phyloP scores from a whole-genome alignment of 2,797 vertebrate species.

The Microctenopoma stevenorrisi region DNA sequence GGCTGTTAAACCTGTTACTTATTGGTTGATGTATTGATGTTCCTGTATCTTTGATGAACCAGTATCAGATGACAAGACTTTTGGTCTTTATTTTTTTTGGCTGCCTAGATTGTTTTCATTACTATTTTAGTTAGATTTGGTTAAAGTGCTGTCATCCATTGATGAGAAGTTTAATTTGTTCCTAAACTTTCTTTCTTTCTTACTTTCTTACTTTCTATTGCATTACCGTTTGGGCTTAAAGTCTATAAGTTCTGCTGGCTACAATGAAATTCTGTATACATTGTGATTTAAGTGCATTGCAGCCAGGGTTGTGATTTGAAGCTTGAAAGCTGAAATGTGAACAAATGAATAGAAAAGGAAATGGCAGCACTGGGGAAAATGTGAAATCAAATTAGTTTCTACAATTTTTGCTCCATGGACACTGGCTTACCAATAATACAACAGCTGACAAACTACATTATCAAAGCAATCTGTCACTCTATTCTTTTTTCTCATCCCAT shows the following conservation, averaged over 20 bases:
- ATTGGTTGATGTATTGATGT: too few species aligned
- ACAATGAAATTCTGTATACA: constrained; percentile 20
- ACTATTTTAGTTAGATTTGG: background rate
- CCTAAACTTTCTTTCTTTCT: background rate
- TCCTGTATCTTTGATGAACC: too few species aligned
- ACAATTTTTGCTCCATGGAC: constrained; percentile 68
- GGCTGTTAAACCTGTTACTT: too few species aligned
- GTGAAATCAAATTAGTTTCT: constrained; percentile 77
- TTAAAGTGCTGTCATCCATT: background rate
- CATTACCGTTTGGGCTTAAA: constrained; percentile 8
- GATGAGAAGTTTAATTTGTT: constrained; percentile 3
- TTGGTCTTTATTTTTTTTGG: background rate
- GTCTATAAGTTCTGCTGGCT: background rate
- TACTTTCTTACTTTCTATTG: too few species aligned
- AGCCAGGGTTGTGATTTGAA: constrained; percentile 54
- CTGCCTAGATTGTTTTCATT: background rate
- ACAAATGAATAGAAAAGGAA: constrained; percentile 66
- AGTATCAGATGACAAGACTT: too few species aligned
- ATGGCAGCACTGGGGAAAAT: constrained; percentile 42
- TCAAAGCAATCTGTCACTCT: constrained; percentile 72
- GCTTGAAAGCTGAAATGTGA: constrained; percentile 63
- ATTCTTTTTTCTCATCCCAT: constrained; percentile 50
- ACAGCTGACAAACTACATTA: constrained; percentile 79
- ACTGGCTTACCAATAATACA: constrained; percentile 74
- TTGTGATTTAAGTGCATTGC: constrained; percentile 56